Evolutionary conservation across 2,888 invertebrate species (phyloP), one percentile per base, ranked within the genome.

Genomic region (Ernsta delagoae): DNA sequence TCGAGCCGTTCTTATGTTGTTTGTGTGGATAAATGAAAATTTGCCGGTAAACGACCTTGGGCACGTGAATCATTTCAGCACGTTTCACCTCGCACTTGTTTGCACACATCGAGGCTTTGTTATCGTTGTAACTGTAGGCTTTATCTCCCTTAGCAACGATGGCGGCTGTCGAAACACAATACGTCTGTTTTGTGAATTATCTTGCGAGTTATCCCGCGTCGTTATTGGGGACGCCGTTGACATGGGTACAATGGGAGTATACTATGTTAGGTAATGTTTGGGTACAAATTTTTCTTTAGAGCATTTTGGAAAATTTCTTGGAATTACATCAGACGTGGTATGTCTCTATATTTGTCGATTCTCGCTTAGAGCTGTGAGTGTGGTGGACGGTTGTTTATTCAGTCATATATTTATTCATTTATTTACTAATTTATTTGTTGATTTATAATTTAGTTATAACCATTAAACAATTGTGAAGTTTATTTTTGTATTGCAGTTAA

Each of bases 31-130:
- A 60, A 53, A 57, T 70, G 48, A 61, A 68, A 65, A 70, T 70
- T 70, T 70, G 60, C 70, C 60, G 60, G 70, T 61, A 65, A 61
- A 70, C 36, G 70, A 65, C 70, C 70, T 70, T 64, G 64, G 70
- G 5, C 39, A 63, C 63, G 59, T 69, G 63, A 69, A 69, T 69
- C 69, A 69, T 69, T 50, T 56, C 5, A 50, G 45, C 36, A 43
- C 45, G 67, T 11, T 24, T 63, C 63, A 50, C 50, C 57, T 61
- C 57, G 63, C 50, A 34, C 53, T 59, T 69, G 63, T 69, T 69
- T 69, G 59, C 63, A 69, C 69, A 69, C 43, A 11, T 50, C 36
- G 12, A 1, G 31, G 5, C 59, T 63, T 68, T 69, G 59, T 63
- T 43, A 34, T 12, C 16, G 16, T 16, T 50, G n/a, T 54, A 6